Evolutionary conservation across 2,113 vertebrate genomes (phyloP).

Genomic region (Poeciliopsis occidentalis): DNA sequence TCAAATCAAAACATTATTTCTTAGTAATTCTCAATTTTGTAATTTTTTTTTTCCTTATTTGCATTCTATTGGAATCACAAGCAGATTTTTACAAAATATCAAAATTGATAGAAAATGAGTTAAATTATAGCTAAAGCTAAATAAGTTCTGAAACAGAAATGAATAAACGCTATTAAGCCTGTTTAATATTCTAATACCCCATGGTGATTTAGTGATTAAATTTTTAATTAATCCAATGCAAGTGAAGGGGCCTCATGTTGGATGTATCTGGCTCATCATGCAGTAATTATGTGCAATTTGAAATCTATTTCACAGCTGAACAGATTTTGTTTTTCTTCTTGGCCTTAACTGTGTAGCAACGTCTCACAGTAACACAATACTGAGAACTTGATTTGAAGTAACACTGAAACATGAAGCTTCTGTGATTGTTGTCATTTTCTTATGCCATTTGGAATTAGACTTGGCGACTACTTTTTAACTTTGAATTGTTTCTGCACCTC

Average conservation of each 20-base stretch:
- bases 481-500: too few relatives aligned
- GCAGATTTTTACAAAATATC: too few relatives aligned
- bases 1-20: too few relatives aligned
- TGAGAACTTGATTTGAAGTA: too few relatives aligned
- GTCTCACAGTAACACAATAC: background rate
- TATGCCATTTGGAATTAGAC: too few relatives aligned
- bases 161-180: conserved; percentile 23
- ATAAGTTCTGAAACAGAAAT: background rate
- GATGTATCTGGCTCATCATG: conserved; percentile 63
- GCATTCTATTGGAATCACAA: too few relatives aligned
- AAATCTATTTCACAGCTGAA: conserved; percentile 73
- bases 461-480: too few relatives aligned
- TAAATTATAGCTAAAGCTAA: background rate
- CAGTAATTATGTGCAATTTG: conserved; percentile 66
- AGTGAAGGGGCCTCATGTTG: conserved; percentile 51
- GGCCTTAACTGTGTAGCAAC: background rate
- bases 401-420: too few relatives aligned
- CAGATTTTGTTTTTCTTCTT: conserved; percentile 43
- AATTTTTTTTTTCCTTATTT: too few relatives aligned
- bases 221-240: conserved; percentile 61
- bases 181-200: conserved; percentile 44
- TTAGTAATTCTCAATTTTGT: too few relatives aligned
- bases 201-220: conserved; percentile 60
- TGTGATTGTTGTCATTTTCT: too few relatives aligned
- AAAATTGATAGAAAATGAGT: too few relatives aligned